Conservation (phyloP, 1,140 invertebrate genomes). For the Drusus annulatus region DNA sequence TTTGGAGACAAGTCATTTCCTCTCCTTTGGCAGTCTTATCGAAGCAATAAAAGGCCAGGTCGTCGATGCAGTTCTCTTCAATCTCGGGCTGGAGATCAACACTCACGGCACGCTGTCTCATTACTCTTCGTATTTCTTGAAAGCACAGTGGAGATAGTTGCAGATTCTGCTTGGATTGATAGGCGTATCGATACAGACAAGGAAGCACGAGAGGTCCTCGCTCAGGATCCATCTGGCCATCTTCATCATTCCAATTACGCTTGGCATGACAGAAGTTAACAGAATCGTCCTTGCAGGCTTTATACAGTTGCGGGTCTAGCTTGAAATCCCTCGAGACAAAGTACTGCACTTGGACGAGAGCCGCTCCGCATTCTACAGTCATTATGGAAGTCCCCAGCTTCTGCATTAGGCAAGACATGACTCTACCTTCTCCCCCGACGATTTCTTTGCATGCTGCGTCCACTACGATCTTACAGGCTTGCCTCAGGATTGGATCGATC, state of each 20-base stretch:
- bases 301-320: constrained; percentile 91
- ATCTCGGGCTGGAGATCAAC: constrained; percentile 96
- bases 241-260: constrained; percentile 82
- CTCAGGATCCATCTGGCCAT: constrained; percentile 79
- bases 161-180: constrained; percentile 79
- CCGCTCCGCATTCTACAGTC: constrained; percentile 91
- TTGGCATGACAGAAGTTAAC: constrained; percentile 85
- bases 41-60: constrained; percentile 87
- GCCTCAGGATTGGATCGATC: constrained; percentile 90
- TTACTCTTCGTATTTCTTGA: constrained; percentile 89
- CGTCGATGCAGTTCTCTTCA: constrained; percentile 90
- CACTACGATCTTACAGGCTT: constrained; percentile 89
- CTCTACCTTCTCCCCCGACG: constrained; percentile 80
- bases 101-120: constrained; percentile 91
- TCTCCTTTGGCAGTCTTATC: constrained; percentile 88
- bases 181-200: constrained; percentile 92
- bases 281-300: constrained; percentile 90
- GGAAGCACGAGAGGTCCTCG: constrained; percentile 87
- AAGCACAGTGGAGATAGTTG: constrained; percentile 77
- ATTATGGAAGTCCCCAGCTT: constrained; percentile 89
- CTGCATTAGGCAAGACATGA: constrained; percentile 95
- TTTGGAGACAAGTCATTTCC: constrained; percentile 94
- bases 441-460: constrained; percentile 80
- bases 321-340: constrained; percentile 96
- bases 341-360: constrained; percentile 96